Evolutionary conservation across 2,113 vertebrate genomes (phyloP).

Genomic region (Puffinus mauretanicus): DNA sequence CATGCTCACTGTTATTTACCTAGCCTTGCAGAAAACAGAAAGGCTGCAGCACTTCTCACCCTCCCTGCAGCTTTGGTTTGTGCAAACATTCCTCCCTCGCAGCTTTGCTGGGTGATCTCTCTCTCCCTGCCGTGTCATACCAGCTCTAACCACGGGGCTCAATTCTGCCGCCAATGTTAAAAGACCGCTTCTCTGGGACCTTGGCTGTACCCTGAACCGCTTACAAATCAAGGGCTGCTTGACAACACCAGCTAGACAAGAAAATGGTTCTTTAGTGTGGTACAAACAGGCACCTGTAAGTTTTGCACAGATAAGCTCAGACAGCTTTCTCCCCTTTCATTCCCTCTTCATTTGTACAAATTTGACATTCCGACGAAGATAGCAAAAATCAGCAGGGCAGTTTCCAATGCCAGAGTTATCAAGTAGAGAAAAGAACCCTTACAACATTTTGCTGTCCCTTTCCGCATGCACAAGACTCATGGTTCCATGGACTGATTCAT

Average conservation of each 20-base stretch:
- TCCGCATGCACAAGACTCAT: rapidly evolving
- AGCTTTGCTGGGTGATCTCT: neutral
- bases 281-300: neutral
- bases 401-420: neutral
- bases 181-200: rapidly evolving
- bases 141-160: neutral
- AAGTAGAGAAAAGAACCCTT: neutral
- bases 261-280: neutral
- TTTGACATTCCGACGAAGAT: neutral
- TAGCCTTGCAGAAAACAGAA: neutral
- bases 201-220: too few species aligned
- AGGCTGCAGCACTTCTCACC: neutral
- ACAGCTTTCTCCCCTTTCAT: neutral
- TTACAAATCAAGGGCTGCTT: neutral
- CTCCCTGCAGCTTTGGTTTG: neutral
- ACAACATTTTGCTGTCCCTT: neutral
- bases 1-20: rapidly evolving
- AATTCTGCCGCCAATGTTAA: rapidly evolving
- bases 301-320: neutral
- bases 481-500: neutral
- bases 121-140: neutral
- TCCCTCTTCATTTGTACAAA: neutral
- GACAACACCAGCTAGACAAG: neutral
- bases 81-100: neutral
- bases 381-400: neutral